Conservation (phyloP, 2,888 invertebrate species). For the Lottia scabra region DNA sequence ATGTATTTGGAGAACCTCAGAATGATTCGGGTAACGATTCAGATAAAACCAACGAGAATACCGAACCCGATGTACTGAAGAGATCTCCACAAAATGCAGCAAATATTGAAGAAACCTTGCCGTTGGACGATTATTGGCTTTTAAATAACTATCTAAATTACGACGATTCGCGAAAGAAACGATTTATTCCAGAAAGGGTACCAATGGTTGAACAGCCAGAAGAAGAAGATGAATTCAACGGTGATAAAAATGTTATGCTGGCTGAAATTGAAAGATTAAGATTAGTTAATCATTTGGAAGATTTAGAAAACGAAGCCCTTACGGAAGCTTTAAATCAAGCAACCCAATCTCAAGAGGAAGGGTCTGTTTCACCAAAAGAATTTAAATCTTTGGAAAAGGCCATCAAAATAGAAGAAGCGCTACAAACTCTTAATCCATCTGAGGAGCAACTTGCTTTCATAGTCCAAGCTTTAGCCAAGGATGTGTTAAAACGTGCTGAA, state of each 20-base stretch:
- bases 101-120: neutral
- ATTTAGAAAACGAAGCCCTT: conserved; percentile 54
- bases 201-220: neutral
- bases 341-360: conserved; percentile 47
- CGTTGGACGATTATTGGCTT: conserved; percentile 12
- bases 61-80: conserved; percentile 5
- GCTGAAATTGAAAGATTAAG: neutral
- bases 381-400: conserved; percentile 30
- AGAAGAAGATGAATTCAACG: neutral
- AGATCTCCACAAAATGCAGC: conserved; percentile 2
- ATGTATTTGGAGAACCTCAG: conserved; percentile 16
- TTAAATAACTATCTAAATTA: conserved; percentile 11
- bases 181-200: conserved; percentile 4
- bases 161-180: conserved; percentile 14
- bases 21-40: neutral
- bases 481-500: conserved; percentile 9
- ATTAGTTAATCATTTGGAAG: conserved; percentile 36
- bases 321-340: conserved; percentile 53
- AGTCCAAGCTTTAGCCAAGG: neutral
- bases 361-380: conserved; percentile 29
- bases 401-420: conserved; percentile 33
- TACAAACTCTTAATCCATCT: conserved; percentile 23
- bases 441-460: conserved; percentile 8
- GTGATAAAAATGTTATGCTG: neutral
- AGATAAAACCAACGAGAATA: neutral